Base-by-base conservation (phyloP, 2,797 vertebrate species). In the Cottoperca gobio region DNA sequence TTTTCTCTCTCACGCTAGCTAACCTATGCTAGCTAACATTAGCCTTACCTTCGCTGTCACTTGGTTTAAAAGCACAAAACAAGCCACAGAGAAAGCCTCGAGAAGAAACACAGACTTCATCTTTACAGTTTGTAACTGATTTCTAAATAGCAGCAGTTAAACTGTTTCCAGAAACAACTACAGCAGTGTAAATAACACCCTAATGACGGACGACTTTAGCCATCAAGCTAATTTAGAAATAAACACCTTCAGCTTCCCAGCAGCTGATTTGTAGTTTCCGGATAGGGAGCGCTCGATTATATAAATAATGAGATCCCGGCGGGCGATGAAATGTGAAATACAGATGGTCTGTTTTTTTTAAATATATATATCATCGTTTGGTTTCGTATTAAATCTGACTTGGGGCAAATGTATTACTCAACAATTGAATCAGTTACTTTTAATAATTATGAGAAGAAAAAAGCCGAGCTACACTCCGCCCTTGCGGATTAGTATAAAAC, bases 21-120 rank as follows among this genome's bases (percentile, higher is more conserved):
- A 63, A 28, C 42, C 16, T 5, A 6, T 13, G 63, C 63, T 6
- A 26, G 81, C 71, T 85, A 85, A n/a, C 67, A 23, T 60, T 64
- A 86, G 83, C 78, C 82, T 87, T 91, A 96, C 93, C 91, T 93
- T 96, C 35, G 91, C 91, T 79, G 91, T 78, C 64, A 85, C 88
- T 86, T 90, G 82, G 77, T 75, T 81, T 28, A 90, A 78, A 39
- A 93, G 54, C 49, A 91, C 62, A 61, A 92, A 91, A 83, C 89
- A 92, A 71, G 80, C 65, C 54, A 92, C 8, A 33, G 53, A 55
- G 6, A 90, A 64, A 76, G 66, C 48, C 48, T 86, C 45, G 19
- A 88, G 6, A 0, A 83, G 24, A 26, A 76, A 54, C 14, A 59
- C 24, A 7, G 19, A 16, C 83, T 88, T 89, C 94, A 95, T 95